These are phyloP conservation scores for Apodemus speciosus DNA, from an alignment of 2,113 vertebrate genomes.

Conservation along the genomic window DNA sequence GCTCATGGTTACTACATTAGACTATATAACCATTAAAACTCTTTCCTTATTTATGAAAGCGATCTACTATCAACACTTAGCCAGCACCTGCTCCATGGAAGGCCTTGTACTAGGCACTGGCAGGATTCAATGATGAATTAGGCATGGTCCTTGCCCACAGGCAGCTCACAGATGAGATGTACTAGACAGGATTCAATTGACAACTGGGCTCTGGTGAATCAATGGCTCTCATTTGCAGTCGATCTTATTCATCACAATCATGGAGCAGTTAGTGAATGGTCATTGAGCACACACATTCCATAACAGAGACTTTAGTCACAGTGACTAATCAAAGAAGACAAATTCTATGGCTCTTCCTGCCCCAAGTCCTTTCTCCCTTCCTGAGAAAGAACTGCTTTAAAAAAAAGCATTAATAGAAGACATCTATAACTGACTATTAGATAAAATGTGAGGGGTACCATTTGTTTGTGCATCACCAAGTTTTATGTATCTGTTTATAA, in stretches of 20 bases:
- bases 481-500: not conserved
- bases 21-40: not conserved
- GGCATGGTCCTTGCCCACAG: not conserved
- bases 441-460: not conserved
- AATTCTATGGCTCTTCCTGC: not conserved
- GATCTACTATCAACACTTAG: not conserved
- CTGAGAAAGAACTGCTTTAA: not conserved
- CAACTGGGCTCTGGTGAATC: constrained; percentile 10
- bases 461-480: not conserved
- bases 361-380: not conserved
- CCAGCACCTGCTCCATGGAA: not conserved
- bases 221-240: constrained; percentile 25
- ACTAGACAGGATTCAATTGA: not conserved
- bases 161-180: constrained; percentile 23
- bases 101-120: not conserved
- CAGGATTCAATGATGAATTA: not conserved
- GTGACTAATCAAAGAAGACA: constrained; percentile 57
- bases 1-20: not conserved
- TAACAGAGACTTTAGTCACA: constrained; percentile 54
- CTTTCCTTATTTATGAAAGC: not conserved
- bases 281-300: constrained; percentile 47
- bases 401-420: not conserved
- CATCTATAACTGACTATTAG: not conserved
- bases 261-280: constrained; percentile 38
- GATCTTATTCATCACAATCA: constrained; percentile 25